Conservation (phyloP, 2,113 vertebrate species). For the Recurvirostra avosetta region DNA sequence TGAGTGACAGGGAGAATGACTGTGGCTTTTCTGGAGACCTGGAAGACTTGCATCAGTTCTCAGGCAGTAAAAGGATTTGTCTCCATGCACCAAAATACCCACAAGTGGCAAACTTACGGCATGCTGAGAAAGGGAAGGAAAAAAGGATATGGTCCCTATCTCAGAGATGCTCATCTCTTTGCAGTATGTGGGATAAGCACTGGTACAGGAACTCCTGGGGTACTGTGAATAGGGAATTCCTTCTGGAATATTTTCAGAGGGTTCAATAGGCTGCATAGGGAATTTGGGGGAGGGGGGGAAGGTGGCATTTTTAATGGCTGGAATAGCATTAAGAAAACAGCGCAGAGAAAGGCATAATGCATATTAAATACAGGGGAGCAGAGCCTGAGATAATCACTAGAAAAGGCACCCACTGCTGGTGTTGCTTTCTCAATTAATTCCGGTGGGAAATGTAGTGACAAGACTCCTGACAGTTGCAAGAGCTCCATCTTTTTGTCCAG, state of each 20-base stretch:
- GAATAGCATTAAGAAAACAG: not conserved
- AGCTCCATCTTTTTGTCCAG: not conserved
- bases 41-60: not conserved
- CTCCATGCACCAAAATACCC: not conserved
- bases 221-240: not conserved
- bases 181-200: not conserved
- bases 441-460: not conserved
- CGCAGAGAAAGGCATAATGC: not conserved
- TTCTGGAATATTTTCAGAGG: not conserved
- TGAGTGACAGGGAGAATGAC: not conserved
- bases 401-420: not conserved
- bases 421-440: not conserved
- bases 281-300: accelerated
- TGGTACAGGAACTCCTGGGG: not conserved
- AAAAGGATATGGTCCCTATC: accelerated
- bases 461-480: not conserved
- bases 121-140: not conserved
- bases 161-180: not conserved
- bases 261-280: not conserved
- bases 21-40: not conserved
- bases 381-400: not conserved
- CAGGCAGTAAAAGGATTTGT: not conserved
- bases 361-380: not conserved
- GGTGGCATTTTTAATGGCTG: not conserved
- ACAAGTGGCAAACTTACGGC: not conserved